Percentiles rank a stretch among this genome's conserved stretches.
Evolutionary conservation across 2,888 invertebrate genomes (phyloP).

Genomic region (Ectemnius lituratus): DNA sequence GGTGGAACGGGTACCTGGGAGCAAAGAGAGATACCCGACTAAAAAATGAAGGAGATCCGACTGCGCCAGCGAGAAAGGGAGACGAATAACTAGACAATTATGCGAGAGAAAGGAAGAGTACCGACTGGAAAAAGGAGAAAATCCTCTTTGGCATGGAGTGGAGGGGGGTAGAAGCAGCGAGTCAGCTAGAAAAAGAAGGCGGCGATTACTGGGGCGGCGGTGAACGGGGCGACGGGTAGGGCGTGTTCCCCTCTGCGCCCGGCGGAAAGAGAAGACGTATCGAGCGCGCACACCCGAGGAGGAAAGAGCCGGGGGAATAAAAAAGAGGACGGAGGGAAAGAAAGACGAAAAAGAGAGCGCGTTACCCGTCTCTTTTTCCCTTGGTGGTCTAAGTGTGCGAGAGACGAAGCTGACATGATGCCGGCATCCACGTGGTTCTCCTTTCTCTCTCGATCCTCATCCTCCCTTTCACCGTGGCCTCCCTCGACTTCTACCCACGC

Average conservation of each 20-base stretch:
- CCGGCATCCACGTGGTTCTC: slow-evolving; percentile 61
- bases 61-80: background rate
- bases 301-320: slow-evolving; percentile 10
- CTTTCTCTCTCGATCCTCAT: slow-evolving; percentile 40
- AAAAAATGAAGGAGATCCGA: slow-evolving; percentile 4
- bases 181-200: slow-evolving; percentile 3
- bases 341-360: slow-evolving; percentile 35
- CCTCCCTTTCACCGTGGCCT: slow-evolving; percentile 25
- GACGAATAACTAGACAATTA: slow-evolving; percentile 22
- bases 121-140: slow-evolving; percentile 15
- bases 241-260: background rate
- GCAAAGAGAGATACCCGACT: background rate
- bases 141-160: background rate
- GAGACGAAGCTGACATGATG: slow-evolving; percentile 55
- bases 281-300: slow-evolving; percentile 1
- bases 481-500: slow-evolving; percentile 20
- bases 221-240: slow-evolving; percentile 1
- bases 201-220: background rate
- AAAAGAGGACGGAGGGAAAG: slow-evolving; percentile 35
- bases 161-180: background rate
- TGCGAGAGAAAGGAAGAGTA: slow-evolving; percentile 12
- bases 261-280: slow-evolving; percentile 1
- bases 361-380: background rate
- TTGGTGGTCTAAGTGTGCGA: slow-evolving; percentile 25
- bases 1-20: background rate